Base-by-base conservation (phyloP, 1,140 invertebrate genomes). In the Hycleus phaleratus region DNA sequence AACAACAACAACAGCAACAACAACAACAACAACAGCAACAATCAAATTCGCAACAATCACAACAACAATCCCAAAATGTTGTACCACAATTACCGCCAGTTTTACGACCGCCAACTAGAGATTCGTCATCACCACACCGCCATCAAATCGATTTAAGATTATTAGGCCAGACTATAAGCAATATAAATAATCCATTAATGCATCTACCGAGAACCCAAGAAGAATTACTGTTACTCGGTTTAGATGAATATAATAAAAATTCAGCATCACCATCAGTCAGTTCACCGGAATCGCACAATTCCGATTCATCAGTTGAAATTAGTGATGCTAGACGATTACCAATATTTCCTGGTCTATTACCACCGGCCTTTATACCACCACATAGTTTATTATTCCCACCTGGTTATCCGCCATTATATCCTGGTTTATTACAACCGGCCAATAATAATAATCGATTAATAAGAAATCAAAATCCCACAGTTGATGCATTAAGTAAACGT, bases 251-350 rank as follows among this genome's bases (percentile, higher is more conserved):
- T 67, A 32, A 32, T 32, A 84, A 83, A 60, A 64, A 73, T 49
- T 78, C 82, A 0, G 77, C 78, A 0, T 83, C 82, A 0, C 85
- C 86, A 0, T 86, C 82, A 45, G 83, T 87, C 0, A 85, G 84
- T 46, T 87, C 86, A 0, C 86, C 86, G 0, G 87, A 88, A 55
- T 87, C 85, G 0, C 85, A 87, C 58, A 86, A 86, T 62, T 88
- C 86, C 46, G 86, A 87, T 57, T 86, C 85, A 6, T 85, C 83
- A 0, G 75, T 84, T 11, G 83, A 85, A 65, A 74, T 84, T 25
- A 78, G 77, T 18, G 82, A 82, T 76, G 61, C 79, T 72, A 47
- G 78, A 78, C 70, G 83, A 80, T 52, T 83, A 78, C 81, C 78
- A 2, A 67, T 83, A 1, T 78, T 85, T 66, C 78, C 79, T 39